phyloP scores from a whole-genome alignment of 2,888 invertebrate genomes.

The Rhorus exstirpatorius region DNA sequence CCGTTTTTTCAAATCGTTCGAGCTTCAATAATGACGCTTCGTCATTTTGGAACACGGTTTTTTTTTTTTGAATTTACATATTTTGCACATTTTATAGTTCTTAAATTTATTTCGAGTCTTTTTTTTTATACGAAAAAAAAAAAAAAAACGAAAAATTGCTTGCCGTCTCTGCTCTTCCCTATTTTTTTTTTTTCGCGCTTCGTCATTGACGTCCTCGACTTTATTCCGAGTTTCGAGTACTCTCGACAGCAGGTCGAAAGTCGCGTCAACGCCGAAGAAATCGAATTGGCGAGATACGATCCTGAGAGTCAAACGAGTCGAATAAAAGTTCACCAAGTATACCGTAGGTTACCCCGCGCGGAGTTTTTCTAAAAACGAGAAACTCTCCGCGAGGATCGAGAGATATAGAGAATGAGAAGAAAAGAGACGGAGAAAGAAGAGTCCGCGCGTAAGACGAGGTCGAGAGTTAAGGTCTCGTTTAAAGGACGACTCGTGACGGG shows the following conservation, averaged over 20 bases:
- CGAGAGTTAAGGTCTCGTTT: slow-evolving; percentile 62
- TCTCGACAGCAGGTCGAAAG: slow-evolving; percentile 32
- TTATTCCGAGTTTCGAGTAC: slow-evolving; percentile 8
- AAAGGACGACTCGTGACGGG: slow-evolving; percentile 61
- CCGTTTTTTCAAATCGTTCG: no score
- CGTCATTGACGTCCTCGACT: background rate
- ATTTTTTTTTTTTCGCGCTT: slow-evolving; percentile 12
- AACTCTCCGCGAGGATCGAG: background rate
- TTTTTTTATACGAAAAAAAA: no score
- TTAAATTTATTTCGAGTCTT: no score
- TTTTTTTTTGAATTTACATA: no score
- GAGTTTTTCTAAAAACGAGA: slow-evolving; percentile 23
- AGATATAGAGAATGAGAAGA: slow-evolving; percentile 21
- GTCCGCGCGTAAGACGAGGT: slow-evolving; percentile 39
- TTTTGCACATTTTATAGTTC: no score
- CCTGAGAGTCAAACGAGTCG: slow-evolving; percentile 34
- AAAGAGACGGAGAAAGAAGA: slow-evolving; percentile 2
- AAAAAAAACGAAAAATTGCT: no score
- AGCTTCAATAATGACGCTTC: no score
- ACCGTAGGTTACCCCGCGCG: slow-evolving; percentile 34
- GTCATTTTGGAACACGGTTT: no score
- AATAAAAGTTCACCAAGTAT: slow-evolving; percentile 26
- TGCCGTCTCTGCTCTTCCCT: background rate
- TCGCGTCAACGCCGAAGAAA: slow-evolving; percentile 42
- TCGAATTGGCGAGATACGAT: slow-evolving; percentile 51